Evolutionary conservation across 2,797 vertebrate species (phyloP), one percentile per base, ranked within the genome.

Genomic region (Rachycentron canadum): DNA sequence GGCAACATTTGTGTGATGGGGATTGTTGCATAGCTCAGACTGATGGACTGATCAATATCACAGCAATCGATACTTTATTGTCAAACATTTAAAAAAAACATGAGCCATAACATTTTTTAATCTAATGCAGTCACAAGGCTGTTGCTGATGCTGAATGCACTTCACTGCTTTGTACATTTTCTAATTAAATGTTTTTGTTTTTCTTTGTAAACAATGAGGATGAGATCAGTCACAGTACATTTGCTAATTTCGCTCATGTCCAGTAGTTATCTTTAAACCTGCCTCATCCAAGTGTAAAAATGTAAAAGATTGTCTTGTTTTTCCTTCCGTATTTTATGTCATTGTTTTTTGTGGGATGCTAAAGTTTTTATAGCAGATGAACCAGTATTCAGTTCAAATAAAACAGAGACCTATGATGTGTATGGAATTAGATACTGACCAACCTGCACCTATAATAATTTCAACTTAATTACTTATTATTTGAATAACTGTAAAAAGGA

Each of bases 11-110:
- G 30, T 70, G n/a, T 17, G 52, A 59, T 19, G 6, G 0, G 4
- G 32, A 28, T 69, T 11, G 30, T 50, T 30, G 16, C 69, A 41
- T 52, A 59, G 67, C 50, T 68, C 73, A 50, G 49, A 62, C 49
- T 41, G 26, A 32, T 5, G 0, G 19, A 34, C 40, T 2, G 21
- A 63, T 67, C 69, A 0, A 69, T 73, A 43, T 3, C 67, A 1
- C 58, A 56, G 34, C 3, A 5, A 59, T 63, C 83, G 0, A 75
- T 76, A 21, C 60, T 3, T 62, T 63, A 72, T 55, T 0, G 30
- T 76, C 68, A 34, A 58, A 64, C 9, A 11, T 12, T 34, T 0
- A 50, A 53, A 53, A 53, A 52, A 10, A 49, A 23, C 21, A n/a
- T 10, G 2, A 12, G 6, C 50, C 14, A 14, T 25, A 13, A 14